A percentile compares a stretch with the other conserved stretches of the same genome.
Evolutionary conservation across 2,113 vertebrate species (phyloP).

Genomic region (Danio rerio): GRCz12tu NC_133194.1:37804001-37804500

Average conservation of each 20-base stretch:
- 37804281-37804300: not conserved
- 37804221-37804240: not conserved
- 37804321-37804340: no score
- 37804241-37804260: not conserved
- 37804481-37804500: not conserved
- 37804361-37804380: no score
- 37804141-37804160: not conserved
- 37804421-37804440: not conserved
- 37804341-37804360: not conserved
- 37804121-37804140: not conserved
- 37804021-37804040: slow-evolving; percentile 4
- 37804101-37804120: slow-evolving; percentile 22
- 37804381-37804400: no score
- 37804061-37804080: not conserved
- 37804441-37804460: not conserved
- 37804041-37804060: slow-evolving; percentile 19
- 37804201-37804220: not conserved
- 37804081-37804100: not conserved
- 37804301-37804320: no score
- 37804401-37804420: not conserved
- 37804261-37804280: not conserved
- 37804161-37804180: not conserved
- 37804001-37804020: not conserved
- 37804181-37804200: not conserved
- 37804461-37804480: not conserved